These are phyloP conservation scores for Corvus moneduloides DNA, from an alignment of 2,113 vertebrate genomes.

Conservation along the genomic window DNA sequence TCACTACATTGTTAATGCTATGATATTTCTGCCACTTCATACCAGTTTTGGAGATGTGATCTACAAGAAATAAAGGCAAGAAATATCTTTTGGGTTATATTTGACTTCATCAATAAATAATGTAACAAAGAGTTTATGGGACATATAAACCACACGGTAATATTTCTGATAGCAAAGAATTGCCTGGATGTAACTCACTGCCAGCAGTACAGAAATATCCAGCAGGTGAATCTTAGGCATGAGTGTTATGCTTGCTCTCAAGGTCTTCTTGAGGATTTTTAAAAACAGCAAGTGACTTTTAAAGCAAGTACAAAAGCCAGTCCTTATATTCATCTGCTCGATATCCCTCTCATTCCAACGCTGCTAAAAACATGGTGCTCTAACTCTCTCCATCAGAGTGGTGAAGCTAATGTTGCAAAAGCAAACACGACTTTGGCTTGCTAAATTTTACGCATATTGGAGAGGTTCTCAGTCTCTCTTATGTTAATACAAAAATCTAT, in stretches of 20 bases:
- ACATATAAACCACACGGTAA: background rate
- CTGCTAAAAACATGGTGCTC: background rate
- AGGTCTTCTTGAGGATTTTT: background rate
- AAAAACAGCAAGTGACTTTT: background rate
- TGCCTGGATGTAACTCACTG: background rate
- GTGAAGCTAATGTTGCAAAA: background rate
- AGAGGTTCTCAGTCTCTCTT: background rate
- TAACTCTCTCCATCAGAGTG: accelerated
- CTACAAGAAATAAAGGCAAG: background rate
- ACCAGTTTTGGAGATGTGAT: background rate
- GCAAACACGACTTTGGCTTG: background rate
- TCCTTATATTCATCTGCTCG: background rate
- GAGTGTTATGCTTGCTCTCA: background rate
- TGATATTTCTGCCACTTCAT: background rate
- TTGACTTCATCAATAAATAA: background rate
- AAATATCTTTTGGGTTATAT: background rate
- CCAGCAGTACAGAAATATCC: background rate
- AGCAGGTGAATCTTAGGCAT: background rate
- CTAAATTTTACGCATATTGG: background rate
- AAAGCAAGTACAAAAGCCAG: background rate
- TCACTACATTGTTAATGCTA: background rate
- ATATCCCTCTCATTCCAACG: background rate
- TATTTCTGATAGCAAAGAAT: background rate
- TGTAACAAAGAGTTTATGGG: background rate
- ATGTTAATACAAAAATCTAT: background rate